Percentiles rank a stretch among this genome's conserved stretches.
phyloP scores from a whole-genome alignment of 2,797 vertebrate genomes.

The Distichodus sexfasciatus region DNA sequence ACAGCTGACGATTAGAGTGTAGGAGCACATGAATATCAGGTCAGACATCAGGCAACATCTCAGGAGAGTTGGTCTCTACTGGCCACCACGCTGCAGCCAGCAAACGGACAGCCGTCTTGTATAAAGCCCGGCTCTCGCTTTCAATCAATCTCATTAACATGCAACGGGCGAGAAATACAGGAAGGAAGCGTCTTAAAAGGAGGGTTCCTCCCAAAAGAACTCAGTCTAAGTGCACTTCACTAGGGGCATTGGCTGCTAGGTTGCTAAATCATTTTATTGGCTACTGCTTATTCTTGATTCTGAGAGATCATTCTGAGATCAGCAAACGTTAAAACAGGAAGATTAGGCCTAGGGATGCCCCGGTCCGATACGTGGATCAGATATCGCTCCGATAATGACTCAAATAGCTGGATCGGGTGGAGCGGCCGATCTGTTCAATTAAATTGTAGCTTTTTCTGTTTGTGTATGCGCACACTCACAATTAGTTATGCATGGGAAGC shows the following conservation, averaged over 20 bases:
- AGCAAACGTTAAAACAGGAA: slow-evolving; percentile 2
- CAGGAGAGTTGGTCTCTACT: neutral
- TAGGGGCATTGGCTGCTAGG: too few species aligned
- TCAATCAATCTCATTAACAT: neutral
- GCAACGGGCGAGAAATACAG: too few species aligned
- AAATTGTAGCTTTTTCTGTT: too few species aligned
- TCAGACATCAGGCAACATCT: neutral
- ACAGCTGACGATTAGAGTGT: neutral
- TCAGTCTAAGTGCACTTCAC: too few species aligned
- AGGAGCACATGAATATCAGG: neutral
- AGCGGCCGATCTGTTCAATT: too few species aligned
- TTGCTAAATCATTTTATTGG: too few species aligned
- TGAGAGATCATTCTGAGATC: neutral
- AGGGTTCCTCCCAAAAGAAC: too few species aligned
- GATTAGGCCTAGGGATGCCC: neutral
- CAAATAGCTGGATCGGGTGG: too few species aligned
- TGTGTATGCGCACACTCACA: too few species aligned
- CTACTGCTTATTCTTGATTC: too few species aligned
- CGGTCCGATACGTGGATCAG: neutral
- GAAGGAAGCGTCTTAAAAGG: neutral
- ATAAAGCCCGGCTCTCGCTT: neutral
- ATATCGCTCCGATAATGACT: too few species aligned
- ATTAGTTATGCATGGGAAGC: too few species aligned
- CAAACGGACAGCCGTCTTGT: neutral
- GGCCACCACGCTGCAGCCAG: neutral